A percentile compares a stretch with the other conserved stretches of the same genome.
Conservation (phyloP, 2,888 invertebrate species). For the Xylota sylvarum region DNA sequence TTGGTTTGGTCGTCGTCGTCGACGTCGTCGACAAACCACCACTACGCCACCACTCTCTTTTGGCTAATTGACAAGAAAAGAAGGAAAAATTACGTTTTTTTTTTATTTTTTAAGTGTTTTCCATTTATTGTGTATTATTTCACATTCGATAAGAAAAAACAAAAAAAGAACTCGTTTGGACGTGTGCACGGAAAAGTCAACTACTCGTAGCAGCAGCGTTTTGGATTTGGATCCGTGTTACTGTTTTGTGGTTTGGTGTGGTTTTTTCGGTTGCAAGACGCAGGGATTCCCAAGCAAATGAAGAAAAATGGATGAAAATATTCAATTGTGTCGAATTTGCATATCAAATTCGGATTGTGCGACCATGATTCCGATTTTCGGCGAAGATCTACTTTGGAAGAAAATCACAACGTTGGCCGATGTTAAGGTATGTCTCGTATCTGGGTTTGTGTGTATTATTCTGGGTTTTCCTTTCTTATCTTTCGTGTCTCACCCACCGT, state of each 20-base stretch:
- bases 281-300: conserved; percentile 63
- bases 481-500: conserved; percentile 33
- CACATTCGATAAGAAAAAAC: conserved; percentile 50
- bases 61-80: conserved; percentile 73
- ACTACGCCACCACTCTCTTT: conserved; percentile 66
- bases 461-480: conserved; percentile 62
- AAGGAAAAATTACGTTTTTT: conserved; percentile 63
- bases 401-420: conserved; percentile 84
- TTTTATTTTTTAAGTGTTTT: conserved; percentile 60
- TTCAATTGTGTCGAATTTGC: conserved; percentile 84
- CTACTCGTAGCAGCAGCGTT: conserved; percentile 8
- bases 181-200: conserved; percentile 63
- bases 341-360: conserved; percentile 82
- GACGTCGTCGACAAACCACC: conserved; percentile 66
- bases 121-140: conserved; percentile 65
- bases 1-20: conserved; percentile 51
- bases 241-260: neutral
- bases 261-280: conserved; percentile 19
- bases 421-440: conserved; percentile 81
- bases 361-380: conserved; percentile 84
- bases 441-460: conserved; percentile 48
- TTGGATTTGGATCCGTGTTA: conserved; percentile 24
- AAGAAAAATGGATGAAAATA: conserved; percentile 79
- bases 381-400: conserved; percentile 84
- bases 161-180: conserved; percentile 63